These are phyloP conservation scores for Ophonus ardosiacus DNA, from an alignment of 2,888 invertebrate genomes.

Conservation along the genomic window DNA sequence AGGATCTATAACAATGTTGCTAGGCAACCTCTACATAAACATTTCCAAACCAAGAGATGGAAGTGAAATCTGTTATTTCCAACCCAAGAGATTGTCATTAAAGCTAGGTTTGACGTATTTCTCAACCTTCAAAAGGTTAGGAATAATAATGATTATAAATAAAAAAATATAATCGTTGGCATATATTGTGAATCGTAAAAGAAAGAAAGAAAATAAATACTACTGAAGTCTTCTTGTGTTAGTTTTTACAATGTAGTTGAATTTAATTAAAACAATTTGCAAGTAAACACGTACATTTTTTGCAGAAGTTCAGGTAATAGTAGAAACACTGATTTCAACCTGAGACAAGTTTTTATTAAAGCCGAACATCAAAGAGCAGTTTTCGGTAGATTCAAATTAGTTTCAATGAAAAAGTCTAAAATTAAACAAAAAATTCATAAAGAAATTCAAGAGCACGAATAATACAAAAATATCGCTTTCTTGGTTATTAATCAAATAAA, in stretches of 20 bases:
- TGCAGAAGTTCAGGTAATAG: background rate
- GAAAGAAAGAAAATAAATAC: background rate
- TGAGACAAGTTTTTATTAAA: conserved; percentile 20
- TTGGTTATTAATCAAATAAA: conserved; percentile 21
- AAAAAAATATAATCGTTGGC: too few species aligned
- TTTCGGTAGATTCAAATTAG: conserved; percentile 19
- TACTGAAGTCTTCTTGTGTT: background rate
- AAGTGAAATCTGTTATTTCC: too few species aligned
- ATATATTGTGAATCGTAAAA: too few species aligned
- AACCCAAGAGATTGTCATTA: too few species aligned
- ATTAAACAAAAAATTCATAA: background rate
- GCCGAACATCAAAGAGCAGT: conserved; percentile 22
- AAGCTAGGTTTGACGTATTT: too few species aligned
- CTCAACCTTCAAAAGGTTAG: too few species aligned
- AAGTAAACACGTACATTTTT: conserved; percentile 8
- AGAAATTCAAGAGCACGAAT: background rate
- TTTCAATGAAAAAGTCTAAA: conserved; percentile 9
- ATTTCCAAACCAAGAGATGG: too few species aligned
- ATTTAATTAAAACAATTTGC: conserved; percentile 26
- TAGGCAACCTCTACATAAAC: too few species aligned
- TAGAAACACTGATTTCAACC: background rate
- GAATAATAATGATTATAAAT: too few species aligned
- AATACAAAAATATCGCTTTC: conserved; percentile 4
- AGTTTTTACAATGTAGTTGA: background rate
- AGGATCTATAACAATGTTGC: too few species aligned